These are phyloP conservation scores for Tenebrio molitor DNA, from an alignment of 1,140 invertebrate genomes.

Conservation along the genomic window DNA sequence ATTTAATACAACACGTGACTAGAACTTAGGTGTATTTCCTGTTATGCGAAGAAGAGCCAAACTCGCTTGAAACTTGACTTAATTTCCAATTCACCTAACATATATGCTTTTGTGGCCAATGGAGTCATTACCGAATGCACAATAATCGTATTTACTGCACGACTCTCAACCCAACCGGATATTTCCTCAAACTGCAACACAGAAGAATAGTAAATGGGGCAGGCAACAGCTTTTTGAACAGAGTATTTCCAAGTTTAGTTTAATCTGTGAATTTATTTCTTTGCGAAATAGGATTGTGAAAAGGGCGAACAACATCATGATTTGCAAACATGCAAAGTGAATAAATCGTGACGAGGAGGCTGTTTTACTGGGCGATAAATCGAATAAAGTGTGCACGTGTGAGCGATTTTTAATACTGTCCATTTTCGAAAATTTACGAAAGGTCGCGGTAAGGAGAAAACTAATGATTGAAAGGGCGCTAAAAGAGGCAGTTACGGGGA, in stretches of 20 bases:
- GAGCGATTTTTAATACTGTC: slow-evolving; percentile 28
- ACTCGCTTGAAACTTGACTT: background rate
- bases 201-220: too few species aligned
- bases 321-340: background rate
- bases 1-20: too few species aligned
- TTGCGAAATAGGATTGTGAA: too few species aligned
- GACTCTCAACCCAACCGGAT: too few species aligned
- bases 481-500: slow-evolving; percentile 3
- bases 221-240: too few species aligned
- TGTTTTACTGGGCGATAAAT: slow-evolving; percentile 8
- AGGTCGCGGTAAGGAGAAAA: background rate
- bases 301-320: too few species aligned
- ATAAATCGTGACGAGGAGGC: slow-evolving; percentile 5
- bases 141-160: background rate
- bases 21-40: too few species aligned
- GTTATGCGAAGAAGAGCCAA: background rate
- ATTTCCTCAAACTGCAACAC: too few species aligned
- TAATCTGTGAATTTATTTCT: too few species aligned
- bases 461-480: slow-evolving; percentile 27
- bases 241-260: too few species aligned
- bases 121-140: background rate
- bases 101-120: background rate
- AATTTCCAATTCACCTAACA: background rate
- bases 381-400: slow-evolving; percentile 22
- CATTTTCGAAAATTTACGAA: slow-evolving; percentile 23